A percentile compares a stretch with the other conserved stretches of the same genome.
phyloP scores from a whole-genome alignment of 2,797 vertebrate species.

The Urophycis tenuis region DNA sequence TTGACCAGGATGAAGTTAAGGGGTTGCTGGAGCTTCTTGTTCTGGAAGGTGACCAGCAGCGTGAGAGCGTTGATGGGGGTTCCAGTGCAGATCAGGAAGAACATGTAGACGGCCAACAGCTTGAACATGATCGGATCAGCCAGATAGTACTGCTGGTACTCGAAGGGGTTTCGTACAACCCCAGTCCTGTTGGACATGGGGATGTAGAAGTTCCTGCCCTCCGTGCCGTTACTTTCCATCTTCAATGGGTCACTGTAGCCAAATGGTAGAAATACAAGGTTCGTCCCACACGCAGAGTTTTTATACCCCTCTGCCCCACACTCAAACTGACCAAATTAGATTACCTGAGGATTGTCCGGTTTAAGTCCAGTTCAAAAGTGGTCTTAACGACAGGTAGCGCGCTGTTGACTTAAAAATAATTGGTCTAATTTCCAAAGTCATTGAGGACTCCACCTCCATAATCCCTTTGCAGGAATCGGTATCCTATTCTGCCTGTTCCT shows the following conservation, averaged over 20 bases:
- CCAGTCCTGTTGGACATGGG: constrained; percentile 78
- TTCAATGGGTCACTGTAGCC: not conserved
- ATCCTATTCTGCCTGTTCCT: too few relatives aligned
- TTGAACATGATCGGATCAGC: constrained; percentile 66
- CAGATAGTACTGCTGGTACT: constrained; percentile 73
- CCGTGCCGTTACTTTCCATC: constrained; percentile 71
- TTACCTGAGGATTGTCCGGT: not conserved
- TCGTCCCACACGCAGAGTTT: not conserved
- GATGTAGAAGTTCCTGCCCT: constrained; percentile 77
- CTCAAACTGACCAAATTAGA: constrained; percentile 3
- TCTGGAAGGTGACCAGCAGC: constrained; percentile 70
- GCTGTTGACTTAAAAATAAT: not conserved
- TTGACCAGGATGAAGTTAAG: constrained; percentile 80
- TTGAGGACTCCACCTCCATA: not conserved
- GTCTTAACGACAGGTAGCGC: not conserved
- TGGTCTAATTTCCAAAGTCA: not conserved
- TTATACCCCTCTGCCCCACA: not conserved
- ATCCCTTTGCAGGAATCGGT: too few relatives aligned
- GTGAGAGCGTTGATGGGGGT: constrained; percentile 75
- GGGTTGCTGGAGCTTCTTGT: constrained; percentile 79
- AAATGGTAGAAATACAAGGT: too few relatives aligned
- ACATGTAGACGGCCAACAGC: constrained; percentile 67
- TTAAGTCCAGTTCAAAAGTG: not conserved
- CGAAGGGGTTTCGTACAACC: constrained; percentile 72
- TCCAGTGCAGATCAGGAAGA: constrained; percentile 73